These are phyloP conservation scores for Homarus gammarus DNA, from an alignment of 2,888 invertebrate species.

Conservation along the genomic window DNA sequence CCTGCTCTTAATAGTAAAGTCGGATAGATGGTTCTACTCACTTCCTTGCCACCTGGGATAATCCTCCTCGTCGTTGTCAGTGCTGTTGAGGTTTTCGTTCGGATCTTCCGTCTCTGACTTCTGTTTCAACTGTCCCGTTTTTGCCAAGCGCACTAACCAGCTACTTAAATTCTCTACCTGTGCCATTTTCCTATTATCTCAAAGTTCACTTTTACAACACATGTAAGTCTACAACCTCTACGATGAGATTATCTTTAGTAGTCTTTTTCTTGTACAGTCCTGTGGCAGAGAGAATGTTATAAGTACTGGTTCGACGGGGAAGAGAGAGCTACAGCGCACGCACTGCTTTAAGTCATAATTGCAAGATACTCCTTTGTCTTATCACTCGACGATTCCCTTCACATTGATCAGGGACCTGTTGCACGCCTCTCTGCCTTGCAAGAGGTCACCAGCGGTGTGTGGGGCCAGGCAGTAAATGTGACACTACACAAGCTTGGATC, in stretches of 20 bases:
- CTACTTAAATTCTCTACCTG: slow-evolving; percentile 30
- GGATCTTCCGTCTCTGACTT: slow-evolving; percentile 30
- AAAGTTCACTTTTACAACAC: background rate
- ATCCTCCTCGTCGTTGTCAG: slow-evolving; percentile 36
- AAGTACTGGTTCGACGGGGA: background rate
- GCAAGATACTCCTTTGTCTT: background rate
- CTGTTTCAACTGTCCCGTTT: slow-evolving; percentile 36
- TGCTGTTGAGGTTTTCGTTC: slow-evolving; percentile 12
- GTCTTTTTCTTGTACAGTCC: background rate
- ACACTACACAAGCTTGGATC: slow-evolving; percentile 64
- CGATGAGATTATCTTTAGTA: too few species aligned
- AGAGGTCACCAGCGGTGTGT: background rate
- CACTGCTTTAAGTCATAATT: background rate
- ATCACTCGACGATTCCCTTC: background rate
- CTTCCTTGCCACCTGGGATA: slow-evolving; percentile 42
- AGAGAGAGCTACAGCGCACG: background rate
- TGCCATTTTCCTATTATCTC: slow-evolving; percentile 4
- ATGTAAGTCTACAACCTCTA: too few species aligned
- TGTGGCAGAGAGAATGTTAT: background rate
- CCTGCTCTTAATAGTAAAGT: too few species aligned
- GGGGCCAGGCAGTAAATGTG: slow-evolving; percentile 50
- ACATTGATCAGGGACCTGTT: background rate
- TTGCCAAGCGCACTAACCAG: slow-evolving; percentile 49
- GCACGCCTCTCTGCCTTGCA: background rate
- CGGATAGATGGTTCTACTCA: slow-evolving; percentile 30